Conservation (phyloP, 2,797 vertebrate genomes). For the Myotis vivesi region DNA sequence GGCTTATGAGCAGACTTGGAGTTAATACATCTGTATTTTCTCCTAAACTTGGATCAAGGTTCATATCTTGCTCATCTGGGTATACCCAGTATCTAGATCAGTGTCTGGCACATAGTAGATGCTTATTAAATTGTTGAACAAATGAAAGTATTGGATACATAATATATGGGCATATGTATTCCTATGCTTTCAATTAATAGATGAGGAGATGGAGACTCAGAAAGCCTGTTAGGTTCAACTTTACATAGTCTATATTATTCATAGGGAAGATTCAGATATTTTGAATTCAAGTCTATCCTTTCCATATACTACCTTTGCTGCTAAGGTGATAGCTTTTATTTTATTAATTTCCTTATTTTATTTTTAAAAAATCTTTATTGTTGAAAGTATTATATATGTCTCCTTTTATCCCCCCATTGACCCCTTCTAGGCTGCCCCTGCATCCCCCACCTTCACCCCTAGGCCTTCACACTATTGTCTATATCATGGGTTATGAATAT, state of each 20-base stretch:
- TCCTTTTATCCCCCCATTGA: too few relatives aligned
- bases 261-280: not conserved
- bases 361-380: not conserved
- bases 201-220: not conserved
- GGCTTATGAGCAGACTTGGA: not conserved
- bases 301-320: not conserved
- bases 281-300: not conserved
- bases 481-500: too few relatives aligned
- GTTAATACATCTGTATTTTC: not conserved
- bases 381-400: too few relatives aligned
- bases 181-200: not conserved
- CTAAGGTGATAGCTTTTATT: not conserved
- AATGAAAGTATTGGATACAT: not conserved
- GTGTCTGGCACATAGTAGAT: not conserved
- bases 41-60: not conserved
- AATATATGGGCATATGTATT: not conserved
- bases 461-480: too few relatives aligned
- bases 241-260: not conserved
- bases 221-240: not conserved
- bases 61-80: not conserved
- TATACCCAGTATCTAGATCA: not conserved
- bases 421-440: too few relatives aligned
- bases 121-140: slow-evolving; percentile 5
- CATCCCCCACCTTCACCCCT: too few relatives aligned
- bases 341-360: too few relatives aligned